phyloP scores from a whole-genome alignment of 2,797 vertebrate species.

The Phataginus tetradactyla region DNA sequence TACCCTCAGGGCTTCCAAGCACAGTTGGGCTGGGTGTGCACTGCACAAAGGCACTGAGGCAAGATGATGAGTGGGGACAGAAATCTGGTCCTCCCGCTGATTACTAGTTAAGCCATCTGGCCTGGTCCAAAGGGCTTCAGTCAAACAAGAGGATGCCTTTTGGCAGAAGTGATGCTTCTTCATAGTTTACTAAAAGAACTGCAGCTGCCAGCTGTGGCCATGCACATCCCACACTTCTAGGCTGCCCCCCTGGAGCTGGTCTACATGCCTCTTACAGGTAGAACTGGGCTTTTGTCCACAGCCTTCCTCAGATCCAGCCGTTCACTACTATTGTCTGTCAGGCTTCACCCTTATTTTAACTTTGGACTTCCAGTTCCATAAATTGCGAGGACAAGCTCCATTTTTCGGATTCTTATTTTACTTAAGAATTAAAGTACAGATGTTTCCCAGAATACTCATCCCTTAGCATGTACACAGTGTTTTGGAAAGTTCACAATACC shows the following conservation, averaged over 20 bases:
- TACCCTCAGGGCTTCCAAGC: background rate
- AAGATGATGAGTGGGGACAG: background rate
- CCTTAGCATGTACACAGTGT: background rate
- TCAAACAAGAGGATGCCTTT: background rate
- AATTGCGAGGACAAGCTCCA: background rate
- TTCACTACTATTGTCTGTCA: background rate
- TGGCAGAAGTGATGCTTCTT: background rate
- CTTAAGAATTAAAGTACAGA: background rate
- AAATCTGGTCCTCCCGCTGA: background rate
- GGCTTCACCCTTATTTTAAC: background rate
- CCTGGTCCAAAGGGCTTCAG: background rate
- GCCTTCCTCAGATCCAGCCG: background rate
- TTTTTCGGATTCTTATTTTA: conserved; percentile 28
- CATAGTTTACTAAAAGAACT: background rate
- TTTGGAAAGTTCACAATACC: background rate
- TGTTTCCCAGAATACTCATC: background rate
- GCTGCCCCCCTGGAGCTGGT: background rate
- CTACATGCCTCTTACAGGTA: background rate
- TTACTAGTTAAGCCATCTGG: background rate
- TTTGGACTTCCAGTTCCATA: background rate
- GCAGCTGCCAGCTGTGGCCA: background rate
- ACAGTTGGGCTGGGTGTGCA: background rate
- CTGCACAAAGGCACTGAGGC: background rate
- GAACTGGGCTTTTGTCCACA: background rate
- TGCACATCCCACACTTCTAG: background rate